Percentiles rank a stretch among this genome's conserved stretches.
Conservation (phyloP, 2,888 invertebrate species). For the Euclidia mi region DNA sequence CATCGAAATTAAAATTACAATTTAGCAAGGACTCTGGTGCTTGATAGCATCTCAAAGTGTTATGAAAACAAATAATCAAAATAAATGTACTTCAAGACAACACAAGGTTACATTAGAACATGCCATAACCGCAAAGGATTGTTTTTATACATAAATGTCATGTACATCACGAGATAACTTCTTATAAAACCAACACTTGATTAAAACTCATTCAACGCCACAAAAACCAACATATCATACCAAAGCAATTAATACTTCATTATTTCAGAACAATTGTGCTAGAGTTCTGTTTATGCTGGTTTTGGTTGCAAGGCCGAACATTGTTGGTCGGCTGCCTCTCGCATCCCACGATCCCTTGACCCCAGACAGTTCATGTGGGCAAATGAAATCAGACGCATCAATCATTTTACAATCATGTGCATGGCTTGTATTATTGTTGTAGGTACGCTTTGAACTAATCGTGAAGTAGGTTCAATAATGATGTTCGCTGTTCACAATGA, state of each 20-base stretch:
- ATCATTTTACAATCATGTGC: constrained; percentile 69
- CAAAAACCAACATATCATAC: constrained; percentile 16
- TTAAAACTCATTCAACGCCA: constrained; percentile 14
- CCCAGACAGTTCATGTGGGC: constrained; percentile 67
- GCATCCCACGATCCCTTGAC: constrained; percentile 72
- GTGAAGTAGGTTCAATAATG: constrained; percentile 14
- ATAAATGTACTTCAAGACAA: no score
- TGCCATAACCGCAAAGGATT: no score
- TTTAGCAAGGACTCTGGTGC: no score
- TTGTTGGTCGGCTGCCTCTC: constrained; percentile 49
- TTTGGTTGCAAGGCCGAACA: constrained; percentile 58
- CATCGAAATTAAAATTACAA: no score
- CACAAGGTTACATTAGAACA: no score
- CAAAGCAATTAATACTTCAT: constrained; percentile 49
- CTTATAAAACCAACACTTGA: constrained; percentile 2
- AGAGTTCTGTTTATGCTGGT: constrained; percentile 53
- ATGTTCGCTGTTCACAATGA: neutral
- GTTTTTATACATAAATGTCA: no score
- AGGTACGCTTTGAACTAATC: constrained; percentile 24
- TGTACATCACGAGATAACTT: neutral
- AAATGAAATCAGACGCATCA: constrained; percentile 77
- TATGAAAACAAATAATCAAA: no score
- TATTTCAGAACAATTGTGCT: constrained; percentile 42
- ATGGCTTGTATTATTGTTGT: constrained; percentile 47
- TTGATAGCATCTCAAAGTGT: no score